Conservation (phyloP, 2,888 invertebrate species). For the Hemithea aestivaria region DNA sequence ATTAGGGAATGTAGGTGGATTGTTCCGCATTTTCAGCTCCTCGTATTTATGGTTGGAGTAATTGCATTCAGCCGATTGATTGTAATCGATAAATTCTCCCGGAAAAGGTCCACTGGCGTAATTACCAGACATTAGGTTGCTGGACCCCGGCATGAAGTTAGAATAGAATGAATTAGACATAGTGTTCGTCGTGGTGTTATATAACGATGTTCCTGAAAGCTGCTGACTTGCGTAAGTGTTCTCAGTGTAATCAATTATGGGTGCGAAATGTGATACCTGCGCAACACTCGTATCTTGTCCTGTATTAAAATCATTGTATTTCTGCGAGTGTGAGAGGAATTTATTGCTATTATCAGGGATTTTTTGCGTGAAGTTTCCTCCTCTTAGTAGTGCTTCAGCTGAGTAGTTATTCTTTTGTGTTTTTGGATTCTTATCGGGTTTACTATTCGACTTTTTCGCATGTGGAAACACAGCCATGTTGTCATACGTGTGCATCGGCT, state of each 20-base stretch:
- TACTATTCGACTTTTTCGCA: constrained; percentile 53
- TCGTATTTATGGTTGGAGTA: constrained; percentile 68
- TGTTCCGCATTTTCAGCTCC: constrained; percentile 67
- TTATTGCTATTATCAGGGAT: constrained; percentile 53
- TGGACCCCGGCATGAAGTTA: constrained; percentile 66
- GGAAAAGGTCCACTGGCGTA: constrained; percentile 61
- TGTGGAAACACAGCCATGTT: constrained; percentile 52
- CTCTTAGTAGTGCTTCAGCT: constrained; percentile 65
- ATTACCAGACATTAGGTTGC: constrained; percentile 64
- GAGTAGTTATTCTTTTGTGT: constrained; percentile 68
- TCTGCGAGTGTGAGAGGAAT: constrained; percentile 56
- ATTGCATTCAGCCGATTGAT: constrained; percentile 64
- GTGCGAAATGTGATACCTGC: constrained; percentile 71
- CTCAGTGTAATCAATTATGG: constrained; percentile 67
- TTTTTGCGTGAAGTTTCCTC: constrained; percentile 62
- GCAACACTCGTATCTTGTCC: constrained; percentile 63
- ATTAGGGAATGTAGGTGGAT: constrained; percentile 48
- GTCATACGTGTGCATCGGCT: constrained; percentile 53
- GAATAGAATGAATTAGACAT: constrained; percentile 71
- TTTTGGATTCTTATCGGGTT: constrained; percentile 58
- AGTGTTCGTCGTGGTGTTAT: constrained; percentile 67
- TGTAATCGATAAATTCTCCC: constrained; percentile 68
- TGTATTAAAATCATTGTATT: constrained; percentile 59
- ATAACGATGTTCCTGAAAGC: constrained; percentile 65
- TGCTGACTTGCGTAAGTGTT: constrained; percentile 64